phyloP scores from a whole-genome alignment of 2,797 vertebrate species.

The Lithobates pipiens region DNA sequence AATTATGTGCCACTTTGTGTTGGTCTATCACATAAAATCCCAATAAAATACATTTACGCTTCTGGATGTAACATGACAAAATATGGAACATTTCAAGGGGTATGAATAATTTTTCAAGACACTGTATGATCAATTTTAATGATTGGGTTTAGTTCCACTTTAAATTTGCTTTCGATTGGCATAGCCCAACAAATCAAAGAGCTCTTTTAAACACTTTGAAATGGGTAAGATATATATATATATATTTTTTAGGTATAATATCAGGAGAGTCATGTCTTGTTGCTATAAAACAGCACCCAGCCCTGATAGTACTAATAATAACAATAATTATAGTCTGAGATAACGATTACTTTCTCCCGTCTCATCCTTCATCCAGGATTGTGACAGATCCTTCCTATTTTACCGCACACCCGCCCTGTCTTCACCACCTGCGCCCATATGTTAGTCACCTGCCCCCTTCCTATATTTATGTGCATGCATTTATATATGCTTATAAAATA shows the following conservation, averaged over 20 bases:
- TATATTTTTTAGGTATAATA: constrained; percentile 3
- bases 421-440: background rate
- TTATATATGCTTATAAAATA: background rate
- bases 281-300: background rate
- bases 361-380: background rate
- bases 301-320: constrained; percentile 20
- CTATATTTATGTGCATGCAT: background rate
- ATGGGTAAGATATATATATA: background rate
- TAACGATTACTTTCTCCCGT: constrained; percentile 47
- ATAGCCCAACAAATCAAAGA: background rate
- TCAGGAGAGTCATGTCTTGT: background rate
- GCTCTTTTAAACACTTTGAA: background rate
- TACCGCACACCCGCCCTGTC: background rate
- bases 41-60: too few species aligned
- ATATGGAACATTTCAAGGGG: too few species aligned
- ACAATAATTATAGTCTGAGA: constrained; percentile 33
- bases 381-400: background rate
- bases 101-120: too few species aligned
- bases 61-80: too few species aligned
- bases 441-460: background rate
- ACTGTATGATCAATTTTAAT: too few species aligned
- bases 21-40: too few species aligned
- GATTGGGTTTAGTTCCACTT: too few species aligned
- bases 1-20: too few species aligned
- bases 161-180: too few species aligned